A percentile compares a stretch with the other conserved stretches of the same genome.
These are phyloP conservation scores for Jaculus jaculus DNA, from an alignment of 2,113 vertebrate species.

Conservation along the genomic window DNA sequence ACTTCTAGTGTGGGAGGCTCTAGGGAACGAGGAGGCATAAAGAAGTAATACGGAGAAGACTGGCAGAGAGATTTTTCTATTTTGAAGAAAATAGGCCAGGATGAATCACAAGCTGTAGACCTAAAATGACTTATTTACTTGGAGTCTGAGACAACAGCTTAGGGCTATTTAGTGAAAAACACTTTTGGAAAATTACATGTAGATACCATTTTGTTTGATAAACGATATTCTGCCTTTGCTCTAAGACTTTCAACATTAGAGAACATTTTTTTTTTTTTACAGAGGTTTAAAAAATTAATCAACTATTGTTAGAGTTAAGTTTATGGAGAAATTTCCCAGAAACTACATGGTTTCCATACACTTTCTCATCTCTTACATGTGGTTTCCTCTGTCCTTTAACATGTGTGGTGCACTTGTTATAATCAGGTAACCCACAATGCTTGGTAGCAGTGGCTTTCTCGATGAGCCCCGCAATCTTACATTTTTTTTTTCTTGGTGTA, in stretches of 20 bases:
- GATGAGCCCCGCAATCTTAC: too few species aligned
- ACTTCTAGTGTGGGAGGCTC: not conserved
- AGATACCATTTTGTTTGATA: slow-evolving; percentile 53
- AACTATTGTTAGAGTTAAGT: not conserved
- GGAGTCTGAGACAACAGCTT: slow-evolving; percentile 48
- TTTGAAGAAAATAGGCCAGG: slow-evolving; percentile 60
- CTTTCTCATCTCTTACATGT: not conserved
- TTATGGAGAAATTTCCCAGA: slow-evolving; percentile 32
- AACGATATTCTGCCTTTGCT: slow-evolving; percentile 25
- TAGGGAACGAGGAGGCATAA: not conserved
- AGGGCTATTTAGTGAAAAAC: slow-evolving; percentile 54
- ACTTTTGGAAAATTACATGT: slow-evolving; percentile 62
- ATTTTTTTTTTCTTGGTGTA: not conserved
- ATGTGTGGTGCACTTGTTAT: not conserved
- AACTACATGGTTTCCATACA: not conserved
- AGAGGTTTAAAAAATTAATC: slow-evolving; percentile 2
- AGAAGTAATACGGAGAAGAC: slow-evolving; percentile 15
- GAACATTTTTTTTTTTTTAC: not conserved
- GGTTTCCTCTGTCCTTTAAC: not conserved
- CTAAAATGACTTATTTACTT: slow-evolving; percentile 48
- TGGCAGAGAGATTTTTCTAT: slow-evolving; percentile 18
- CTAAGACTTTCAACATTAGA: slow-evolving; percentile 43
- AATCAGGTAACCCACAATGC: not conserved
- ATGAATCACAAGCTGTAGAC: slow-evolving; percentile 56
- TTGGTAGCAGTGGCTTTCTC: not conserved